A percentile compares a stretch with the other conserved stretches of the same genome.
These are phyloP conservation scores for Oncopodura yosiiana DNA, from an alignment of 1,140 invertebrate genomes.

Conservation along the genomic window DNA sequence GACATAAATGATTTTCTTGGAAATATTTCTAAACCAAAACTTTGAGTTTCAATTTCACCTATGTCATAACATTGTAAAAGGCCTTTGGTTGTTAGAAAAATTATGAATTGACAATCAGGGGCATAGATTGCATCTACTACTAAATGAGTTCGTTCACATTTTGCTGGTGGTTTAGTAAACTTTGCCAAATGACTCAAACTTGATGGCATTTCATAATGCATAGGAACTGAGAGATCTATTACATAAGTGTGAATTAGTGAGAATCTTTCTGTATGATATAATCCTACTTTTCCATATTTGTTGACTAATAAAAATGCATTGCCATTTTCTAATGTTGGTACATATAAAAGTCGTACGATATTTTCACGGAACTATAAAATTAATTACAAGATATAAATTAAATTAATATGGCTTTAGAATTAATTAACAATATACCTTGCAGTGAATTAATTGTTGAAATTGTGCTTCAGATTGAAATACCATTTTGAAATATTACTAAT, in stretches of 20 bases:
- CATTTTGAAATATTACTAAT: constrained; percentile 14
- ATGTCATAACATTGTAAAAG: constrained; percentile 32
- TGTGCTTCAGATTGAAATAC: constrained; percentile 28
- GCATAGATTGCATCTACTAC: constrained; percentile 30
- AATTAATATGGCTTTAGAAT: not conserved
- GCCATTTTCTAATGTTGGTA: constrained; percentile 13
- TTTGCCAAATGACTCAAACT: not conserved
- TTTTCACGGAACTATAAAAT: constrained; percentile 31
- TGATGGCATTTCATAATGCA: constrained; percentile 15
- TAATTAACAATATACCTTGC: constrained; percentile 24
- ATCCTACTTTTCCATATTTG: constrained; percentile 32
- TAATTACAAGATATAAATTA: not conserved
- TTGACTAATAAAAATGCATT: constrained; percentile 27
- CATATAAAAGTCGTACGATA: constrained; percentile 23
- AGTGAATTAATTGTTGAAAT: constrained; percentile 32
- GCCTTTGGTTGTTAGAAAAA: constrained; percentile 28
- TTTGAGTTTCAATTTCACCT: constrained; percentile 28
- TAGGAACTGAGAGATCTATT: constrained; percentile 30
- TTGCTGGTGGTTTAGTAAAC: constrained; percentile 5
- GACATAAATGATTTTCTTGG: constrained; percentile 21
- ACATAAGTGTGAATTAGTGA: constrained; percentile 23
- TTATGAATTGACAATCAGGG: constrained; percentile 13
- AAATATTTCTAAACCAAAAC: constrained; percentile 25
- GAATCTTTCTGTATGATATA: constrained; percentile 27
- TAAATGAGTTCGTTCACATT: constrained; percentile 30